Evolutionary conservation across 2,888 invertebrate species (phyloP), one percentile per base, ranked within the genome.

Genomic region (Ypsolopha sequella): DNA sequence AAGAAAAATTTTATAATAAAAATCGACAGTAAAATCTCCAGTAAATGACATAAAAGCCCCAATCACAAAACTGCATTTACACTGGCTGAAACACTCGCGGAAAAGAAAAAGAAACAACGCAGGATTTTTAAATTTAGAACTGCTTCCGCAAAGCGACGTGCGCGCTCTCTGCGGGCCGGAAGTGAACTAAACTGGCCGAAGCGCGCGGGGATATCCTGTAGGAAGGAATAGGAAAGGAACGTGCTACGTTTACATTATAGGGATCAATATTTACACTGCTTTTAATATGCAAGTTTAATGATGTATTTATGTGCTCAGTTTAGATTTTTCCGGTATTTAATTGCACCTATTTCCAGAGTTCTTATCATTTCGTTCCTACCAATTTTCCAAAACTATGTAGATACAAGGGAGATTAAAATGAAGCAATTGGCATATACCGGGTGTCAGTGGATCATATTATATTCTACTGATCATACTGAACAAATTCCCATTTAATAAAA

Each of bases 201-300:
- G 48, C 45, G 33, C 24, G 60, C 64, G 64, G 69, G 79, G 75
- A 76, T 76, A 75, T 84, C 84, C 84, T 81, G 69, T 77, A 80
- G 78, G 78, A 53, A 36, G 14, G 54, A 45, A 48, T 14, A 43
- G 43, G 41, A 41, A 24, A 11, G 36, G 66, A 63, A 85, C 80
- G 77, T 77, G 76, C 68, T 58, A 65, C 65, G 70, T 70, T 72
- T 73, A 68, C 71, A 64, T 71, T 78, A 82, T 75, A 73, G 69
- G 64, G 77, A 85, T 85, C 85, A 80, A 85, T 85, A 84, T 82
- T 80, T 79, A 82, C 78, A 81, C 82, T 71, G 73, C 71, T 79
- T 80, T 80, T 81, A 80, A 80, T 80, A 80, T 80, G 74, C 74
- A 70, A 73, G 73, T 70, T 59, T 52, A 41, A 43, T 36, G 47